Evolutionary conservation across 2,113 vertebrate genomes (phyloP), one percentile per base, ranked within the genome.

Genomic region (Ardeotis arabs): DNA sequence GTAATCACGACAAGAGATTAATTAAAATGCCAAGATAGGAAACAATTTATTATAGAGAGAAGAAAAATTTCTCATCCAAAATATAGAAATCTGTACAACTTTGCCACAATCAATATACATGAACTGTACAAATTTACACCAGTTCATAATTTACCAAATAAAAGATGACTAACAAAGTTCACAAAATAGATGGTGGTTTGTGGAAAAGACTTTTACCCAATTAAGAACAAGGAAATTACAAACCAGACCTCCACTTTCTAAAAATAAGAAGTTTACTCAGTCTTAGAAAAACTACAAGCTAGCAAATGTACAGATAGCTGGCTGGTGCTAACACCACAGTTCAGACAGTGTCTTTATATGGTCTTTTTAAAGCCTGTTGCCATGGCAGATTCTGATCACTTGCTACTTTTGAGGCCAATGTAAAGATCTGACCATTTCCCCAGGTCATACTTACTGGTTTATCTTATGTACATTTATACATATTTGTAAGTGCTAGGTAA

Each of bases 21-120:
- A 97, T 98, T 98, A 98, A 98, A 98, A 98, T 98, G 98, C 98
- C 98, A 98, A 98, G 98, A 98, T 98, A 98, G 98, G 98, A 98
- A 98, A 98, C 98, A 98, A 99, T 99, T 99, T 99, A 99, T 99
- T 99, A 99, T 99, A 99, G 99, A 99, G 99, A 99, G 99, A 98
- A 99, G 99, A 99, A 99, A 99, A 99, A 98, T 98, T 99, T 99
- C 99, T 99, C 99, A 99, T 99, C 98, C 99, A 99, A 99, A 99
- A 99, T 99, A 99, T 99, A 99, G 99, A 99, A 99, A 99, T 99
- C 99, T 99, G 99, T 99, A 99, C 99, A 99, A 99, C 99, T 99
- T 99, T 99, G 99, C 98, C 99, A 99, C 99, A 99, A 99, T 99
- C 99, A 99, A 99, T 99, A 99, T 99, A 99, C 99, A 99, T 99